Base-by-base conservation (phyloP, 2,797 vertebrate genomes). In the Intellagama lesueurii region DNA sequence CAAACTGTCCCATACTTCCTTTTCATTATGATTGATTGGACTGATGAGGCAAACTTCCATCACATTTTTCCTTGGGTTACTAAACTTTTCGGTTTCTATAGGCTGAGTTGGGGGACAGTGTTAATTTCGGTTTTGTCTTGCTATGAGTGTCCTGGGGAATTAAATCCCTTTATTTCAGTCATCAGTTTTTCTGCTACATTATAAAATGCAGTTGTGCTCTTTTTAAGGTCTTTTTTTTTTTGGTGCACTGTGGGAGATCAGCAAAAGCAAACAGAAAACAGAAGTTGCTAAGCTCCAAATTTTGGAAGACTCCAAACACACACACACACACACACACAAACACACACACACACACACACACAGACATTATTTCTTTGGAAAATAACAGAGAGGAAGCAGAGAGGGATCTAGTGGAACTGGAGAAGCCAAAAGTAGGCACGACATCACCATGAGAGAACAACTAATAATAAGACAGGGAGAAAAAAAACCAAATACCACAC, bases 121-220 rank as follows among this genome's bases (percentile, higher is more conserved):
- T 69, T 83, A 83, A 83, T 83, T 88, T 88, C 83, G 78, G 81
- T 88, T 69, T 88, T 83, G 44, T 47, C 47, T 83, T 64, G 14
- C 73, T 69, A 40, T 17, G 24, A 81, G 44, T 69, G 81, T 78
- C 81, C 64, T 78, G 64, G 35, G 82, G 44, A 88, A 83, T 83
- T 30, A 69, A 56, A 78, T 83, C 32, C 66, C 49, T 83, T 84
- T 83, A 78, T 88, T 83, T 83, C 44, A 82, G 9, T 81, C 87
- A 88, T 88, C 87, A 83, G 87, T 84, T 88, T 69, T 75, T 12
- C 69, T 88, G 60, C 64, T 81, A 70, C 66, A 35, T 78, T 83
- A 12, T 26, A 60, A 70, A 69, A 69, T 69, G 64, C 73, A 70
- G 64, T 84, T 76, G 60, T 76, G 28, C 35, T 83, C 52, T 75